Evolutionary conservation across 2,113 vertebrate genomes (phyloP), one percentile per base, ranked within the genome.

Genomic region (Scytalopus superciliaris): DNA sequence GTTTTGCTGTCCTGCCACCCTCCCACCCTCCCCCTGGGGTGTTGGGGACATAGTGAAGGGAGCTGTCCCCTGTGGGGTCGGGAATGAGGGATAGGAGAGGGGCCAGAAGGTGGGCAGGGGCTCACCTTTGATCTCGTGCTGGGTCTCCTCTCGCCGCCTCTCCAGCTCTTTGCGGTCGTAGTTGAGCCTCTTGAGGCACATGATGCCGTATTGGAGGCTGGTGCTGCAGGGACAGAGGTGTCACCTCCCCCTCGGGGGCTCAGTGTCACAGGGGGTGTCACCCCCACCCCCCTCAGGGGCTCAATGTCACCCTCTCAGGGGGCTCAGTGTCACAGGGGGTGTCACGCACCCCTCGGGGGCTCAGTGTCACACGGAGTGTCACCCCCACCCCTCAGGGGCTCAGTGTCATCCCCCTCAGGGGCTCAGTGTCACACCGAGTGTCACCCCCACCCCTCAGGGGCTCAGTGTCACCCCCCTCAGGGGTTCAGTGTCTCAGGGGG

Each of bases 121-220:
- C 95, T 96, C 79, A 99, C 99, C 99, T 98, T 99, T 99, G 97
- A 99, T 98, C 93, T 99, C 99, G 0, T 99, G 99, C 66, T 99
- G 99, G 87, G 99, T 99, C 90, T 99, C 98, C 64, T 99, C 99
- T 97, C 99, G 97, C 94, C 99, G 97, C 90, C 98, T 98, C 86
- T 99, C 99, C 33, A 99, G 97, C 90, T 99, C 99, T 96, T 99
- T 99, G 89, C 99, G 98, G 98, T 99, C 99, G 24, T 99, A 99
- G 97, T 99, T 99, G 93, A 99, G 98, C 95, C 99, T 98, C 98
- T 99, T 99, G 98, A 99, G 98, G 97, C 99, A 99, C 99, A 99
- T 99, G 97, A 99, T 99, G 92, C 99, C 99, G 0, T 99, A 99
- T 97, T 99, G 99, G 83, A 99, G 98, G 97, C 99, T 99, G 97